These are phyloP conservation scores for Drosophila ochracea DNA, from an alignment of 2,888 invertebrate genomes.

Conservation along the genomic window DNA sequence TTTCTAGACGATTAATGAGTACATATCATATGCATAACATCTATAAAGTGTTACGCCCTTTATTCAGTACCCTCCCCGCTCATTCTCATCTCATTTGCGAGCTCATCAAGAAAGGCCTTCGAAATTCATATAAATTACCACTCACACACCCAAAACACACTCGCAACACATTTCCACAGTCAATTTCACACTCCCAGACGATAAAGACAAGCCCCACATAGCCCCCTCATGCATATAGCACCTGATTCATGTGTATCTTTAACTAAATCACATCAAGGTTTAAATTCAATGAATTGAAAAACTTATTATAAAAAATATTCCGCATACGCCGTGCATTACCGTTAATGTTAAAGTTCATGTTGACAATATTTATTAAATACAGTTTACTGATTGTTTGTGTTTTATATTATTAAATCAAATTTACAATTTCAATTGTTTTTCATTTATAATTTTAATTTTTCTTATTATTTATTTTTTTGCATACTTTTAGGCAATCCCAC, in stretches of 20 bases:
- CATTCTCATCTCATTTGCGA: constrained; percentile 63
- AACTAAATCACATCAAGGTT: constrained; percentile 16
- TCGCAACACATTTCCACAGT: constrained; percentile 45
- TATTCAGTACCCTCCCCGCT: constrained; percentile 36
- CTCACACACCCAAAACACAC: constrained; percentile 32
- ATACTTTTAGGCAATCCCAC: constrained; percentile 84
- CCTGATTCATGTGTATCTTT: constrained; percentile 23
- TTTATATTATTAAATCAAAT: background rate
- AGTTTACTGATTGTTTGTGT: background rate
- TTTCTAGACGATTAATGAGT: constrained; percentile 85
- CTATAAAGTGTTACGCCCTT: constrained; percentile 63
- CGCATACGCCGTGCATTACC: constrained; percentile 43
- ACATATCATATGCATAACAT: constrained; percentile 75
- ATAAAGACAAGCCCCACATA: constrained; percentile 27
- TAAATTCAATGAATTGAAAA: constrained; percentile 21
- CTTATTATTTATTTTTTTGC: constrained; percentile 53
- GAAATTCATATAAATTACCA: constrained; percentile 31
- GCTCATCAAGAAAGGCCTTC: constrained; percentile 56
- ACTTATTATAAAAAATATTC: constrained; percentile 32
- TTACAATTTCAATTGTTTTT: constrained; percentile 30
- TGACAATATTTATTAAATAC: constrained; percentile 3
- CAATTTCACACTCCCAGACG: constrained; percentile 48
- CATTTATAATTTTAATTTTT: constrained; percentile 48
- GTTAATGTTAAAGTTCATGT: constrained; percentile 25
- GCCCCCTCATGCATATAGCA: constrained; percentile 52